Percentiles rank a stretch among this genome's conserved stretches.
These are phyloP conservation scores for Crepidodera aurea DNA, from an alignment of 2,888 invertebrate genomes.

Conservation along the genomic window DNA sequence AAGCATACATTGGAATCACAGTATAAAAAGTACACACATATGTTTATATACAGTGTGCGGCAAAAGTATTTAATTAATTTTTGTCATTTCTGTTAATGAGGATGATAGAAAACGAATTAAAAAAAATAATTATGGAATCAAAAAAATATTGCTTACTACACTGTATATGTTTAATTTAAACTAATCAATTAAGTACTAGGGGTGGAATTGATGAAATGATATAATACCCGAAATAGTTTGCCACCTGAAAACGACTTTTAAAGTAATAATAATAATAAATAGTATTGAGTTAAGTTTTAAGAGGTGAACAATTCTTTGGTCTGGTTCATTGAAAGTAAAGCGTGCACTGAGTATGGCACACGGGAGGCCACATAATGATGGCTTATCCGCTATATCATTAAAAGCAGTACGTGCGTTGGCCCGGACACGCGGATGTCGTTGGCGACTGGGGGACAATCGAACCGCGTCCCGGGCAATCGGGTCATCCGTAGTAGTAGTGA, in stretches of 20 bases:
- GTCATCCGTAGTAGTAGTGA: constrained; percentile 83
- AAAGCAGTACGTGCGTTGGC: constrained; percentile 60
- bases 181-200: no score
- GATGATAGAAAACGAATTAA: no score
- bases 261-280: constrained; percentile 3
- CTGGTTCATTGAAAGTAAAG: constrained; percentile 46
- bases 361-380: background rate
- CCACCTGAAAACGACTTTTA: background rate
- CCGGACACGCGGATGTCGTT: constrained; percentile 56
- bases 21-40: background rate
- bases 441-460: constrained; percentile 49
- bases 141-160: no score
- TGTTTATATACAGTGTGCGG: no score
- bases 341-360: constrained; percentile 30
- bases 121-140: no score
- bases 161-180: no score
- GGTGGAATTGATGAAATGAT: no score
- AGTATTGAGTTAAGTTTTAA: constrained; percentile 7
- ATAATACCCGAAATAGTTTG: no score
- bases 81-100: no score
- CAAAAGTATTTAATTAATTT: no score
- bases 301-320: constrained; percentile 53
- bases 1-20: background rate
- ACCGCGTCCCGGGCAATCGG: constrained; percentile 56
- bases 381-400: constrained; percentile 46